Evolutionary conservation across 2,113 vertebrate genomes (phyloP), one percentile per base, ranked within the genome.

Genomic region (Tragelaphus buxtoni): DNA sequence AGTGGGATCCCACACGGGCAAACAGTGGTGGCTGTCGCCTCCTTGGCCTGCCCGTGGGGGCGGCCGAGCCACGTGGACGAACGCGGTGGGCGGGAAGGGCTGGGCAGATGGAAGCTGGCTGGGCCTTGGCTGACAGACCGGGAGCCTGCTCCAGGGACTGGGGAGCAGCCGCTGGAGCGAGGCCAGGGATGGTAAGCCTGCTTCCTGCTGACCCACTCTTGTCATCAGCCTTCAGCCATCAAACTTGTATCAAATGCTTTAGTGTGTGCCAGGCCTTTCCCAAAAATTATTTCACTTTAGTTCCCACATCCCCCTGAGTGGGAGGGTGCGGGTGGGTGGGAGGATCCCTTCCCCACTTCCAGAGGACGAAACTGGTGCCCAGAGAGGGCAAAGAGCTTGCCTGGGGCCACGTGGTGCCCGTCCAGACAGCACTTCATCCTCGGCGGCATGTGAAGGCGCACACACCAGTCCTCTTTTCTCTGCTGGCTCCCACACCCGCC

Each of bases 201-300:
- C 60, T 2, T 7, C 1, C 65, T 45, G 42, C 9, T 4, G 2
- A 7, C 88, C n/a, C 0, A 4, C n/a, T 32, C 58, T 9, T 32
- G 93, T 92, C 63, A 26, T 84, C 14, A 18, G 45, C 20, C 32
- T 30, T 35, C 12, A 47, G 35, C 87, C 63, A 60, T 83, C 86
- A 13, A 82, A 74, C 60, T 13, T 1, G 9, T 26, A 85, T 4
- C n/a, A 53, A 61, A 79, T 1, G 3, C 61, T 69, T 60, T 22
- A 51, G 60, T 4, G 4, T 18, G 83, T 76, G 93, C 93, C 96
- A 96, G 83, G 86, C 69, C 92, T 97, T 96, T 95, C 94, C 92
- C 94, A 22, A n/a, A 88, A 92, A 72, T 53, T 5, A 88, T 30
- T 91, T 94, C 93, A 79, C 58, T 91, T 86, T 18, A 24, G 55